These are phyloP conservation scores for Caenorhabditis sp. DNA, from an alignment of 2,888 invertebrate genomes.

Conservation along the genomic window DNA sequence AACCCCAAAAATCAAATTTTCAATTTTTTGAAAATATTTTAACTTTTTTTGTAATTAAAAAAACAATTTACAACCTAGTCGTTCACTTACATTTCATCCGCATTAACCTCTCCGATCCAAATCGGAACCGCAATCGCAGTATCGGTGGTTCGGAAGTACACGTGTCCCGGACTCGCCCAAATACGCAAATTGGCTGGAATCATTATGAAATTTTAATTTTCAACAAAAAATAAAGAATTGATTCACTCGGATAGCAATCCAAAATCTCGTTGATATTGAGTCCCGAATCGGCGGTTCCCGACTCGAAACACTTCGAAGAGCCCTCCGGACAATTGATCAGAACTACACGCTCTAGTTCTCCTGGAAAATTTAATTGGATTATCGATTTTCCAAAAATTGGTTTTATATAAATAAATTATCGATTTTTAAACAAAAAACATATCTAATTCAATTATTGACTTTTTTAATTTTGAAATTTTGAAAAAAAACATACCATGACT, in stretches of 20 bases:
- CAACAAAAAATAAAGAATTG: neutral
- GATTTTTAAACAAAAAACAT: no score
- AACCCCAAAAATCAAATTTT: no score
- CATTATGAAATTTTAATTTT: slow-evolving; percentile 14
- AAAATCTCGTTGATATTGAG: slow-evolving; percentile 56
- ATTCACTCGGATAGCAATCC: slow-evolving; percentile 38
- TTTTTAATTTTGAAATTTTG: neutral
- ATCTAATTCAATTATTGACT: no score
- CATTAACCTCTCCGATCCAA: slow-evolving; percentile 57
- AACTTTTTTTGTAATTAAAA: no score
- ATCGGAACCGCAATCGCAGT: slow-evolving; percentile 42
- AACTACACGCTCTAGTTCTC: slow-evolving; percentile 51
- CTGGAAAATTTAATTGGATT: slow-evolving; percentile 31
- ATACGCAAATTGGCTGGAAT: slow-evolving; percentile 49
- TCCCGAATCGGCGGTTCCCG: slow-evolving; percentile 54
- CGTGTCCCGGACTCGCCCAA: slow-evolving; percentile 59
- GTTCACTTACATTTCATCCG: slow-evolving; percentile 57
- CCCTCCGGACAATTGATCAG: slow-evolving; percentile 36
- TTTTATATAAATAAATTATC: neutral
- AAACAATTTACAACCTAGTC: no score
- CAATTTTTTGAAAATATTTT: neutral
- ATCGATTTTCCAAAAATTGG: neutral
- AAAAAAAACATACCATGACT: slow-evolving; percentile 34
- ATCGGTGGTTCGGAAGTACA: slow-evolving; percentile 38
- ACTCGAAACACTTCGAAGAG: slow-evolving; percentile 50